phyloP scores from a whole-genome alignment of 2,797 vertebrate species.

The Ctenosaura bakeri region DNA sequence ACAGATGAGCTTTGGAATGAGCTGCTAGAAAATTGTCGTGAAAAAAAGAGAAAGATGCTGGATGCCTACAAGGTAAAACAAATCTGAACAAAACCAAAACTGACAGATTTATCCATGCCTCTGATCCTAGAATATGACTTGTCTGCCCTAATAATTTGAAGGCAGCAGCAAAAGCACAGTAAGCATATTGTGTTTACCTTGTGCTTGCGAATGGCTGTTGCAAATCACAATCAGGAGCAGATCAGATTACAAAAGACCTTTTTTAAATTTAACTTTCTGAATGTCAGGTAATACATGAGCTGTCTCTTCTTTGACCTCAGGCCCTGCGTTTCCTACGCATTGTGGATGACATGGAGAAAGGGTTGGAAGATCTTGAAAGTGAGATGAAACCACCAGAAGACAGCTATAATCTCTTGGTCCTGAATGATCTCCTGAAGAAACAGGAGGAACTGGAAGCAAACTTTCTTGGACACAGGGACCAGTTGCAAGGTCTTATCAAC shows the following conservation, averaged over 20 bases:
- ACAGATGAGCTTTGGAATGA: slow-evolving; percentile 86
- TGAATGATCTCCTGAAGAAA: slow-evolving; percentile 83
- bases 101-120: not conserved
- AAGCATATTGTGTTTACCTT: not conserved
- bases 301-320: slow-evolving; percentile 70
- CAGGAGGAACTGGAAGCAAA: slow-evolving; percentile 87
- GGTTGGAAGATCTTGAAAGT: slow-evolving; percentile 83
- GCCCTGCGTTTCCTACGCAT: slow-evolving; percentile 85
- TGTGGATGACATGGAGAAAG: slow-evolving; percentile 85
- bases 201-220: not conserved
- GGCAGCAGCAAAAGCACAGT: not conserved
- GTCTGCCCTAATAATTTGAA: not conserved
- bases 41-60: slow-evolving; percentile 84
- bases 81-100: not conserved
- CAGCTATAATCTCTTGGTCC: slow-evolving; percentile 80
- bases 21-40: slow-evolving; percentile 84
- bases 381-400: slow-evolving; percentile 78
- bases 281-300: not conserved
- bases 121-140: not conserved
- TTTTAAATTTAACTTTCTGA: not conserved
- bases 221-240: not conserved
- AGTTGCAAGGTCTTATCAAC: slow-evolving; percentile 81
- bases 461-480: slow-evolving; percentile 79
- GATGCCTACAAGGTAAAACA: slow-evolving; percentile 86
- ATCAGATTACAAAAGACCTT: not conserved